Conservation (phyloP, 2,888 invertebrate species). For the Maniola hyperantus region DNA sequence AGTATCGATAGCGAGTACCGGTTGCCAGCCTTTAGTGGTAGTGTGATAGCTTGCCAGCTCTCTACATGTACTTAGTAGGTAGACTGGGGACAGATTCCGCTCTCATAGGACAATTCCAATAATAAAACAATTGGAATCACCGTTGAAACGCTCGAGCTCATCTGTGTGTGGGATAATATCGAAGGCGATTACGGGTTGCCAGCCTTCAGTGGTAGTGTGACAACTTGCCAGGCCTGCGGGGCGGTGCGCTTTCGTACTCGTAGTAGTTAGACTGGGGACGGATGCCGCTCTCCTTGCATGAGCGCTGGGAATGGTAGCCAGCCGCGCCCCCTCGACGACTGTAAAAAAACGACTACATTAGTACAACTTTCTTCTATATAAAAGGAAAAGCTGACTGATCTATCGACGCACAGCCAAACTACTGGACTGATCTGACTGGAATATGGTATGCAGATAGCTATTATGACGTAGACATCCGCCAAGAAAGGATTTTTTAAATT, state of each 20-base stretch:
- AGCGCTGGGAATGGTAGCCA: slow-evolving; percentile 84
- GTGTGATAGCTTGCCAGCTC: not conserved
- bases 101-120: slow-evolving; percentile 18
- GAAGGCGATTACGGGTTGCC: slow-evolving; percentile 1
- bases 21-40: not conserved
- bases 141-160: not conserved
- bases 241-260: slow-evolving; percentile 91
- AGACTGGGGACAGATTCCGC: not conserved
- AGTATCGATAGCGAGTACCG: not conserved
- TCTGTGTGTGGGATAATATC: slow-evolving; percentile 21
- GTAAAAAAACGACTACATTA: slow-evolving; percentile 40
- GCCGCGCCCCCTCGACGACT: slow-evolving; percentile 70
- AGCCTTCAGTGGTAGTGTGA: slow-evolving; percentile 77
- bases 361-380: not conserved
- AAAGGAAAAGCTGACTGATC: no score
- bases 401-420: no score
- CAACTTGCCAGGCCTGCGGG: slow-evolving; percentile 69
- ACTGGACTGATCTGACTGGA: no score
- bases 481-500: no score
- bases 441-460: no score
- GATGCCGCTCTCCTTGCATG: slow-evolving; percentile 78
- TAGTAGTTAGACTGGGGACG: slow-evolving; percentile 92
- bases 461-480: no score
- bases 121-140: not conserved
- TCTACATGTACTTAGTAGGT: not conserved